A percentile compares a stretch with the other conserved stretches of the same genome.
phyloP scores from a whole-genome alignment of 1,140 invertebrate species.

The Aethina tumida region DNA sequence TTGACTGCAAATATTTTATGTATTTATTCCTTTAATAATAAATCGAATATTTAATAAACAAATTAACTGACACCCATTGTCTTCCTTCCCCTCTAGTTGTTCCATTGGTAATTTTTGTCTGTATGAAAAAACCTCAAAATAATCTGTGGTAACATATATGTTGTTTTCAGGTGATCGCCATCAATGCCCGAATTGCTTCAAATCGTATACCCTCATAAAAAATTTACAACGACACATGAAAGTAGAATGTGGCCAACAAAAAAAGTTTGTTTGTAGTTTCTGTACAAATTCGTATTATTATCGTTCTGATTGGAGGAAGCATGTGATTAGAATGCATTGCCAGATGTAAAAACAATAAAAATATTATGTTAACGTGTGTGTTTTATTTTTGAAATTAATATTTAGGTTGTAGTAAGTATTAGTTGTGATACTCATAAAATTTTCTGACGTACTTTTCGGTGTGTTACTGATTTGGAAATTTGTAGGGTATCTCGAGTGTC shows the following conservation, averaged over 20 bases:
- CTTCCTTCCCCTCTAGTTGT: background rate
- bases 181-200: slow-evolving; percentile 37
- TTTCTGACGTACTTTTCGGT: too few relatives aligned
- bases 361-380: background rate
- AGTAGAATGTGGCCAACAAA: slow-evolving; percentile 43
- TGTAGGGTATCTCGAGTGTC: too few relatives aligned
- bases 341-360: background rate
- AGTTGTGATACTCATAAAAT: background rate
- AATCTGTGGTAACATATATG: background rate
- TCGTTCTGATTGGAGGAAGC: slow-evolving; percentile 21
- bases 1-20: too few relatives aligned
- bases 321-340: slow-evolving; percentile 28
- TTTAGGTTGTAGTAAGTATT: background rate
- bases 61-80: too few relatives aligned
- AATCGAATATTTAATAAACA: too few relatives aligned
- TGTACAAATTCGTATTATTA: slow-evolving; percentile 32
- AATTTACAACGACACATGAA: slow-evolving; percentile 44
- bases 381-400: background rate
- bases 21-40: too few relatives aligned
- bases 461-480: too few relatives aligned
- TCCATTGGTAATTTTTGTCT: too few relatives aligned
- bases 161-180: slow-evolving; percentile 12
- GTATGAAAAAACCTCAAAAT: too few relatives aligned
- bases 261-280: slow-evolving; percentile 38
- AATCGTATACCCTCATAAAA: slow-evolving; percentile 40